phyloP scores from a whole-genome alignment of 2,797 vertebrate genomes.

The Gambusia yucatana region DNA sequence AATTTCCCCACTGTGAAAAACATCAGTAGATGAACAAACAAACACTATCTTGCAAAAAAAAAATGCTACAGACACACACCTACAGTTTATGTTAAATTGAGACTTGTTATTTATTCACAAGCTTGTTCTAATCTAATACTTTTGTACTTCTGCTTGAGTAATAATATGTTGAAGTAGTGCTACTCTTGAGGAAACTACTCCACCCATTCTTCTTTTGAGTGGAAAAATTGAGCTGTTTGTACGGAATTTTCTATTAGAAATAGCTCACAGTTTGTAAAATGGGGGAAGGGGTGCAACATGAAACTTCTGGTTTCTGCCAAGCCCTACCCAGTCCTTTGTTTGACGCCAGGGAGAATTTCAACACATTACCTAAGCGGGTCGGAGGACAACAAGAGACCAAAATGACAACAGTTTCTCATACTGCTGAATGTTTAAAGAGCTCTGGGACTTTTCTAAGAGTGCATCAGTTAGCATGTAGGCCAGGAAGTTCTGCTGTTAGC shows the following conservation, averaged over 20 bases:
- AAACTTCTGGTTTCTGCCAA: conserved; percentile 57
- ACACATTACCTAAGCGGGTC: background rate
- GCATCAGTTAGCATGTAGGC: conserved; percentile 36
- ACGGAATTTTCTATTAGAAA: conserved; percentile 27
- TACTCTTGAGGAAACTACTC: background rate
- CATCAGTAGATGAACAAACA: too few species aligned
- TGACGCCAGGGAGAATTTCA: conserved; percentile 31
- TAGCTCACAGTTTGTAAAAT: conserved; percentile 47
- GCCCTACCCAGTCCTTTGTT: conserved; percentile 70
- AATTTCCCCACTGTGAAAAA: too few species aligned
- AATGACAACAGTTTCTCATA: background rate
- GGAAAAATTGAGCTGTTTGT: conserved; percentile 25
- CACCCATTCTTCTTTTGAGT: background rate
- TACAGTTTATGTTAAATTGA: too few species aligned
- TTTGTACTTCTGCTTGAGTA: background rate
- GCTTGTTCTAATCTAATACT: background rate
- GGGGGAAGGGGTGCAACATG: conserved; percentile 72
- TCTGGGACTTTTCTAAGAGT: conserved; percentile 1
- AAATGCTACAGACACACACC: too few species aligned
- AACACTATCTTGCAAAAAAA: too few species aligned
- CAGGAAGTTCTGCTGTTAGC: conserved; percentile 56
- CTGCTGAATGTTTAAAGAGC: conserved; percentile 3
- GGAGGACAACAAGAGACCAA: background rate
- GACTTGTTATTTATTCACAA: too few species aligned
- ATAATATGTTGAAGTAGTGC: background rate